Evolutionary conservation across 2,113 vertebrate genomes (phyloP).

Genomic region (Pholis gunnellus): DNA sequence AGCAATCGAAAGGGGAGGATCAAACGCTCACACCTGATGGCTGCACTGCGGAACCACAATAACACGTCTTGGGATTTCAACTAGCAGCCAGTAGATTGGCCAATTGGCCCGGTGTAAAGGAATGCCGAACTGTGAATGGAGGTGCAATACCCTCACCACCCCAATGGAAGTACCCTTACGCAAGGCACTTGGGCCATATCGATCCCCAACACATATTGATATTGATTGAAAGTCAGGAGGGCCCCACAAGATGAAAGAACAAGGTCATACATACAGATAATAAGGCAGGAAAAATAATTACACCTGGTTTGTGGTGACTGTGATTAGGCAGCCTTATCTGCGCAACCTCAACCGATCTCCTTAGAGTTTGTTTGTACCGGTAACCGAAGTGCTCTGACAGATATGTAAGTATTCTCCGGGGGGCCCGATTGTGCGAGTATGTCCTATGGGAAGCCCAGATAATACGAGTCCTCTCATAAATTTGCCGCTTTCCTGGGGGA

Average conservation of each 20-base stretch:
- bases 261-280: neutral
- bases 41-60: constrained; percentile 9
- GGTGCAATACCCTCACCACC: neutral
- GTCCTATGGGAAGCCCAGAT: constrained; percentile 55
- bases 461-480: constrained; percentile 55
- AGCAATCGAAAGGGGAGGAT: constrained; percentile 6
- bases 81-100: neutral
- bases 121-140: neutral
- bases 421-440: constrained; percentile 21
- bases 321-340: constrained; percentile 1
- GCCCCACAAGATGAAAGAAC: neutral
- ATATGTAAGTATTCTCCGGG: constrained; percentile 11
- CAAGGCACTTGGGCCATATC: neutral
- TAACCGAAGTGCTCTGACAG: constrained; percentile 21
- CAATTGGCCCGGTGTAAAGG: neutral
- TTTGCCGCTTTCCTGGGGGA: constrained; percentile 27
- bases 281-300: neutral
- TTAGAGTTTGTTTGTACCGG: neutral
- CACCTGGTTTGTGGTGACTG: neutral
- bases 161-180: neutral
- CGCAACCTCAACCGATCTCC: constrained; percentile 19
- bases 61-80: constrained; percentile 21
- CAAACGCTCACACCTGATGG: constrained; percentile 21
- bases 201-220: neutral
- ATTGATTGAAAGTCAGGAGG: neutral